A percentile compares a stretch with the other conserved stretches of the same genome.
Conservation (phyloP, 2,888 invertebrate species). For the Dyspetes luteomarginatus region DNA sequence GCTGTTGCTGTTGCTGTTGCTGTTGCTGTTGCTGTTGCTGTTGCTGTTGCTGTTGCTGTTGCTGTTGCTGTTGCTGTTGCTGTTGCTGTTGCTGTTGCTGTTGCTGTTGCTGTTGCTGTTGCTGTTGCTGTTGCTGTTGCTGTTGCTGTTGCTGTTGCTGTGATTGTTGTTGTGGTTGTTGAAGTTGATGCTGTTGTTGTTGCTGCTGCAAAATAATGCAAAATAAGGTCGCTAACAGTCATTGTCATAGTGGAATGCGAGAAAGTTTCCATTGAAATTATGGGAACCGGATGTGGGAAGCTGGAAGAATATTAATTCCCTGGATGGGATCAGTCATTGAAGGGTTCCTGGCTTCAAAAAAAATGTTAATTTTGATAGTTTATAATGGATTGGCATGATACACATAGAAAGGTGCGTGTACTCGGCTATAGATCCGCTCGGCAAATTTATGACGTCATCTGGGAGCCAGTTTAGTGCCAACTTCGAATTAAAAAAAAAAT, state of each 20-base stretch:
- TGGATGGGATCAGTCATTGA: conserved; percentile 69
- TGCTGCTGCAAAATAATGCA: conserved; percentile 70
- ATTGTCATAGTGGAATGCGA: conserved; percentile 74
- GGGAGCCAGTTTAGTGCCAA: too few relatives aligned
- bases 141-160: conserved; percentile 73
- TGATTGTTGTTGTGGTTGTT: conserved; percentile 65
- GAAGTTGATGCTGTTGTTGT: conserved; percentile 63
- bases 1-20: too few relatives aligned
- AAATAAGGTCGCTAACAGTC: conserved; percentile 69
- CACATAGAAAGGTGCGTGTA: too few relatives aligned
- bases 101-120: too few relatives aligned
- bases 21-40: too few relatives aligned
- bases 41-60: too few relatives aligned
- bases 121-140: conserved; percentile 71
- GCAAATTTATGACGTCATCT: too few relatives aligned
- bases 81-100: conserved; percentile 64
- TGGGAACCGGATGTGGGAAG: conserved; percentile 76
- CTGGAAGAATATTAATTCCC: conserved; percentile 74
- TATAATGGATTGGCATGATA: too few relatives aligned
- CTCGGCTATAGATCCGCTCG: too few relatives aligned
- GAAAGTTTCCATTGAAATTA: conserved; percentile 78
- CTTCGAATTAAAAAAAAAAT: too few relatives aligned
- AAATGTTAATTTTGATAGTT: too few relatives aligned
- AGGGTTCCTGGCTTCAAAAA: conserved; percentile 41
- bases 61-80: too few relatives aligned